Conservation (phyloP, 1,140 invertebrate genomes). For the Drosophila orena region DNA sequence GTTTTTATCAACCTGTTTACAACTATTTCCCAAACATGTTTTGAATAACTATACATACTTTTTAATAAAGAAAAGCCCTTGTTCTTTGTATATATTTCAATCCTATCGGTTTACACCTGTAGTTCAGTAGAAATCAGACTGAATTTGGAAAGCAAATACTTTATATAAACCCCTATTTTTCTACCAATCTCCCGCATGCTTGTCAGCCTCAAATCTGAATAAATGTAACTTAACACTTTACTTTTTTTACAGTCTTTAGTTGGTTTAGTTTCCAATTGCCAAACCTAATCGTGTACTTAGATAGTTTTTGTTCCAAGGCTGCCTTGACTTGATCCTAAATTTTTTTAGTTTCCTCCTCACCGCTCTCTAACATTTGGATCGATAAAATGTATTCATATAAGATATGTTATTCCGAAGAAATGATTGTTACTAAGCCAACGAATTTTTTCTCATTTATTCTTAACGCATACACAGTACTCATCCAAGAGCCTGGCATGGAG, state of each 20-base stretch:
- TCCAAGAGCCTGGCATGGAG: slow-evolving; percentile 84
- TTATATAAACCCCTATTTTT: slow-evolving; percentile 25
- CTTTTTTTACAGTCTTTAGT: slow-evolving; percentile 15
- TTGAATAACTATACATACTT: slow-evolving; percentile 1
- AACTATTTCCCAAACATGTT: not conserved
- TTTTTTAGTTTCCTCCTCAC: slow-evolving; percentile 33
- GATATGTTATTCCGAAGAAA: slow-evolving; percentile 8
- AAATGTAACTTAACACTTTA: slow-evolving; percentile 9
- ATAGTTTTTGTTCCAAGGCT: slow-evolving; percentile 43
- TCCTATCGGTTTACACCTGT: slow-evolving; percentile 4
- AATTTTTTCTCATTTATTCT: slow-evolving; percentile 61
- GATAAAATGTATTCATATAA: slow-evolving; percentile 30
- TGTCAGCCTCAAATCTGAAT: slow-evolving; percentile 1
- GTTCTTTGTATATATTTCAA: slow-evolving; percentile 27
- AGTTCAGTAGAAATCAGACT: slow-evolving; percentile 10
- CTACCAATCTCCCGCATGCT: slow-evolving; percentile 21
- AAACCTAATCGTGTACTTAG: slow-evolving; percentile 27
- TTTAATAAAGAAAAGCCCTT: not conserved
- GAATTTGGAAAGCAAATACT: slow-evolving; percentile 8
- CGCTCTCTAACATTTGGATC: slow-evolving; percentile 44
- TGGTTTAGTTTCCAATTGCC: slow-evolving; percentile 1
- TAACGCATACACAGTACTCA: slow-evolving; percentile 81
- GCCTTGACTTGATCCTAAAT: slow-evolving; percentile 28
- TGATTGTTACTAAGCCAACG: slow-evolving; percentile 43
- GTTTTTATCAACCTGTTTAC: slow-evolving; percentile 4